Percentiles rank a stretch among this genome's conserved stretches.
These are phyloP conservation scores for Antigone vipio DNA, from an alignment of 2,113 vertebrate species.

Conservation along the genomic window DNA sequence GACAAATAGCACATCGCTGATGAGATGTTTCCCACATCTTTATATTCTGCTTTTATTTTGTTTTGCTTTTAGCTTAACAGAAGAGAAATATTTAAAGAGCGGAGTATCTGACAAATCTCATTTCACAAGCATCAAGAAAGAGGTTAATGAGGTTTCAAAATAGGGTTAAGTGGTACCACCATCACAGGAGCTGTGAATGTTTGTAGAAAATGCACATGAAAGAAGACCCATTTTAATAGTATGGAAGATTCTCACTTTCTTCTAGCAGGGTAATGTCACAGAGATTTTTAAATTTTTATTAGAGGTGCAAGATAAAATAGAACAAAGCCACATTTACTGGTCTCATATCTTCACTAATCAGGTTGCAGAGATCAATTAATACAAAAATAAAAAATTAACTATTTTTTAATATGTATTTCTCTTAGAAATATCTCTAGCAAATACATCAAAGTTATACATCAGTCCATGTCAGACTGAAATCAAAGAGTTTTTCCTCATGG, in stretches of 20 bases:
- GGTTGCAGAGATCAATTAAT: conserved; percentile 40
- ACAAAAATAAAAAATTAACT: conserved; percentile 53
- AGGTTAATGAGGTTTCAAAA: conserved; percentile 68
- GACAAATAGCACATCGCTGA: neutral
- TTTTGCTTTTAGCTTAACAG: conserved; percentile 45
- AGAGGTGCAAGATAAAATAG: conserved; percentile 42
- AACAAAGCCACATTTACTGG: conserved; percentile 47
- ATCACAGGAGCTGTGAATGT: conserved; percentile 53
- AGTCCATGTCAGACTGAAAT: conserved; percentile 3
- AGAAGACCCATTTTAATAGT: conserved; percentile 44
- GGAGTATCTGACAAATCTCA: conserved; percentile 46
- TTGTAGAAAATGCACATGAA: conserved; percentile 62
- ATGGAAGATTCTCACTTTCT: conserved; percentile 44
- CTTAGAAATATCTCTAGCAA: conserved; percentile 42
- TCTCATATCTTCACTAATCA: conserved; percentile 24
- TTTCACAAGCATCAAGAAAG: conserved; percentile 61
- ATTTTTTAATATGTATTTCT: conserved; percentile 44
- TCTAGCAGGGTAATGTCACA: conserved; percentile 18
- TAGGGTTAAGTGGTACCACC: conserved; percentile 56
- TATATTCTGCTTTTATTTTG: conserved; percentile 43
- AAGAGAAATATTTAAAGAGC: conserved; percentile 42
- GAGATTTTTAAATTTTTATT: conserved; percentile 42
- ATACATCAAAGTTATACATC: conserved; percentile 35
- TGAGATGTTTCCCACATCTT: conserved; percentile 31
- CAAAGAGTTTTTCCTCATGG: conserved; percentile 18